phyloP scores from a whole-genome alignment of 2,797 vertebrate species.

The Nyctalus aviator region DNA sequence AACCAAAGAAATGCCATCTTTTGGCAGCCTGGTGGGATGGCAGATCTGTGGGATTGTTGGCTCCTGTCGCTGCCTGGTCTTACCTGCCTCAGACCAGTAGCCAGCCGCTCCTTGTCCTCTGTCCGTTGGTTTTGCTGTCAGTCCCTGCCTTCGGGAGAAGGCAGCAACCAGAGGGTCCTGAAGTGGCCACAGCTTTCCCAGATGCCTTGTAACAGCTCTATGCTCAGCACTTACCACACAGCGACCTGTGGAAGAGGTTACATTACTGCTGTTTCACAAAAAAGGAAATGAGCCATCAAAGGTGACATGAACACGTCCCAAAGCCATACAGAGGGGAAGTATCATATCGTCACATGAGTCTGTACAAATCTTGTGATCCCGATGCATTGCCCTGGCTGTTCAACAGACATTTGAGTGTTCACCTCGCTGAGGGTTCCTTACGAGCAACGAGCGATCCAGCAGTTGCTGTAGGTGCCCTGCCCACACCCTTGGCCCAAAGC shows the following conservation, averaged over 20 bases:
- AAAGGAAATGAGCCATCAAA: not conserved
- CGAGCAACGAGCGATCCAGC: not conserved
- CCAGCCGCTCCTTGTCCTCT: not conserved
- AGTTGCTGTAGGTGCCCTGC: not conserved
- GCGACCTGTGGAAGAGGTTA: not conserved
- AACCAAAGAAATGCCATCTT: constrained; percentile 29
- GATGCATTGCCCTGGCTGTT: not conserved
- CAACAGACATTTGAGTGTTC: not conserved
- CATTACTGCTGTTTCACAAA: not conserved
- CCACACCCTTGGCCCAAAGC: not conserved
- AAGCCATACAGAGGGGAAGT: not conserved
- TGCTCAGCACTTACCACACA: fast-evolving
- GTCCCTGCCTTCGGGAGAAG: not conserved
- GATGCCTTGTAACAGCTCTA: too few species aligned
- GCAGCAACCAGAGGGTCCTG: not conserved
- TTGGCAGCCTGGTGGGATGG: not conserved
- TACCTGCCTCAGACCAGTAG: not conserved
- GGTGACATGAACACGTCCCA: not conserved
- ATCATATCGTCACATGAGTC: not conserved
- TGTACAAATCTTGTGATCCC: not conserved
- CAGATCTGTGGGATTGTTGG: not conserved
- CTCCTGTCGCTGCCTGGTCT: not conserved
- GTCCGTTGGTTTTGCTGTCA: not conserved
- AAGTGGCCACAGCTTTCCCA: not conserved
- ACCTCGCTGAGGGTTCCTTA: not conserved